Percentiles rank a stretch among this genome's conserved stretches.
These are phyloP conservation scores for Sepiola atlantica DNA, from an alignment of 2,888 invertebrate species.

Conservation along the genomic window DNA sequence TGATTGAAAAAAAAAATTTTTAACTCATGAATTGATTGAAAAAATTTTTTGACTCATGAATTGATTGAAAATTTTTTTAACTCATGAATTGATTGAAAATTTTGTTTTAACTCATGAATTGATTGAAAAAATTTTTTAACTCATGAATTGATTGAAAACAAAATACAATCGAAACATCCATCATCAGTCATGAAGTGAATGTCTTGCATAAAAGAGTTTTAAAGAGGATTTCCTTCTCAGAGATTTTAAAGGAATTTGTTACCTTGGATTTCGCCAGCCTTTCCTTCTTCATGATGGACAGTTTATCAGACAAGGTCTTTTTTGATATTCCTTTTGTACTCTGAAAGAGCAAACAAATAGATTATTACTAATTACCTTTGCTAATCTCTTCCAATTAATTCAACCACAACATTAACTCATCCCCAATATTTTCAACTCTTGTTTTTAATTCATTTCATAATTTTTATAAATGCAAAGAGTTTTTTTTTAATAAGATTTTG, in stretches of 20 bases:
- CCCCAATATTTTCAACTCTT: neutral
- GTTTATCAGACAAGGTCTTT: constrained; percentile 61
- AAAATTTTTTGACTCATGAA: neutral
- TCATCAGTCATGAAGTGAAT: too few species aligned
- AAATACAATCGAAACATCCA: too few species aligned
- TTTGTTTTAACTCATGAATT: too few species aligned
- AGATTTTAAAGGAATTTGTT: neutral
- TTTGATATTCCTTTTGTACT: constrained; percentile 36
- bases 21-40: neutral
- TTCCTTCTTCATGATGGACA: constrained; percentile 63
- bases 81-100: neutral
- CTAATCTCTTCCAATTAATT: neutral
- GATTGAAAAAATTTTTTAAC: neutral
- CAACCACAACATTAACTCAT: neutral
- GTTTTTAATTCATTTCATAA: neutral
- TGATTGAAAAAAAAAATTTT: neutral
- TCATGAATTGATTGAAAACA: neutral
- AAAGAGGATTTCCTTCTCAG: neutral
- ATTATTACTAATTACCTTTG: neutral
- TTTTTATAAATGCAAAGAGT: too few species aligned
- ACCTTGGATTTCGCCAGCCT: constrained; percentile 65
- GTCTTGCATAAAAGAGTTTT: neutral
- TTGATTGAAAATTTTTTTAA: too few species aligned
- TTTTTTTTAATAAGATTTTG: too few species aligned
- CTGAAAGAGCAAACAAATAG: neutral